Conservation (phyloP, 2,797 vertebrate genomes). For the Taeniopygia guttata region DNA sequence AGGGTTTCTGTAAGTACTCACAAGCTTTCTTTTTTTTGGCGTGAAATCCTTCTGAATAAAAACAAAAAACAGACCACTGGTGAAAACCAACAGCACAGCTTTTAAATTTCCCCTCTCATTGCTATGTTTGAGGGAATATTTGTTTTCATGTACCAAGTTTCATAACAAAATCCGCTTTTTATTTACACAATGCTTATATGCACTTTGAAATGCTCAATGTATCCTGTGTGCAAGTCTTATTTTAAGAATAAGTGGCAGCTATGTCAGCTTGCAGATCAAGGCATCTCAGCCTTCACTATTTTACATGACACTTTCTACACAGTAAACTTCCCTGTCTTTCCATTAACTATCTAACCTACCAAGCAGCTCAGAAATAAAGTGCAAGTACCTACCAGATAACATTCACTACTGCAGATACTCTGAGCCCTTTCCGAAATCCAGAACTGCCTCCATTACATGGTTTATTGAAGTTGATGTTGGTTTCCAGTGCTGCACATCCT, state of each 20-base stretch:
- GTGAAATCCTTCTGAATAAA: not conserved
- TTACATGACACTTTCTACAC: not conserved
- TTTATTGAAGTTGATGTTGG: not conserved
- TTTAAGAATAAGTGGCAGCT: not conserved
- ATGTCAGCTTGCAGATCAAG: not conserved
- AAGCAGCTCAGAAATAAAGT: not conserved
- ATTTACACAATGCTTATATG: not conserved
- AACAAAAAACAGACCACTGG: not conserved
- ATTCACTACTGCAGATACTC: not conserved
- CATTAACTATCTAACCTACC: not conserved
- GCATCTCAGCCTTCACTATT: not conserved
- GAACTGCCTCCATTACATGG: constrained; percentile 7
- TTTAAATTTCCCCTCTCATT: not conserved
- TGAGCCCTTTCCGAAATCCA: not conserved
- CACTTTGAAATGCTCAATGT: not conserved
- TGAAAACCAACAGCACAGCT: not conserved
- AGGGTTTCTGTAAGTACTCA: not conserved
- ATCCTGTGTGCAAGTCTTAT: not conserved
- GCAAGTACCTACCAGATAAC: not conserved
- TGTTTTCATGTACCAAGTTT: not conserved
- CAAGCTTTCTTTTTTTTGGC: not conserved
- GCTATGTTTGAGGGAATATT: not conserved
- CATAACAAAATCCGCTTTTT: not conserved
- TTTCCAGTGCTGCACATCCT: constrained; percentile 33
- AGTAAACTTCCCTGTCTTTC: not conserved